Evolutionary conservation across 1,140 invertebrate species (phyloP).

Genomic region (Vanessa tameamea): DNA sequence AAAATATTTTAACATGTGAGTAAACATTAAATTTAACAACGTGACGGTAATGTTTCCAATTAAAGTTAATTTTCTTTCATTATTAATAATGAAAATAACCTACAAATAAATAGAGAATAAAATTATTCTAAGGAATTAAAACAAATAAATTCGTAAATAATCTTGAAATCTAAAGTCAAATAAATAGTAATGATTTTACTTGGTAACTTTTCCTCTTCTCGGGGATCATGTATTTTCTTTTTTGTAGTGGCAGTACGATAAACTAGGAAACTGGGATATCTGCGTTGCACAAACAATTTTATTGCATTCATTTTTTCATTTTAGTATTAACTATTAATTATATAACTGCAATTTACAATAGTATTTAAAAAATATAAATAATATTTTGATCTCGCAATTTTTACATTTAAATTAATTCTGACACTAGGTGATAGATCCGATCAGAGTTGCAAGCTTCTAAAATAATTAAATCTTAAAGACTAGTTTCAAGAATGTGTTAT

Average conservation of each 20-base stretch:
- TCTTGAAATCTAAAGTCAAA: not conserved
- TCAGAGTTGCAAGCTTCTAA: not conserved
- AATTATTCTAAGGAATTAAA: not conserved
- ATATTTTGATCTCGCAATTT: not conserved
- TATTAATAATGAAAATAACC: not conserved
- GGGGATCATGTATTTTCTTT: conserved; percentile 65
- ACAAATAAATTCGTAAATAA: not conserved
- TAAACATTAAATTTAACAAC: not conserved
- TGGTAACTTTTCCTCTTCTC: conserved; percentile 67
- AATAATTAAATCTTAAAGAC: not conserved
- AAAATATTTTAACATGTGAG: not conserved
- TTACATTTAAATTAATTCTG: not conserved
- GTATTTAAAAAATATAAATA: not conserved
- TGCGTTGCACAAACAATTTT: conserved; percentile 45
- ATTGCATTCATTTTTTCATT: conserved; percentile 52
- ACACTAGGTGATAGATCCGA: not conserved
- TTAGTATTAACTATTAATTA: not conserved
- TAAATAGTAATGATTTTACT: conserved; percentile 45
- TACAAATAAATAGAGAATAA: not conserved
- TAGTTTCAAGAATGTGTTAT: too few species aligned
- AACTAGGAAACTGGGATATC: conserved; percentile 36
- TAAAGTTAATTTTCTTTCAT: not conserved
- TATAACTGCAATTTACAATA: not conserved
- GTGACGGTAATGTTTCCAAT: not conserved
- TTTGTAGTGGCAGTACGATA: conserved; percentile 59